Percentiles rank a stretch among this genome's conserved stretches.
Evolutionary conservation across 2,797 vertebrate genomes (phyloP).

Genomic region (Artibeus lituratus): DNA sequence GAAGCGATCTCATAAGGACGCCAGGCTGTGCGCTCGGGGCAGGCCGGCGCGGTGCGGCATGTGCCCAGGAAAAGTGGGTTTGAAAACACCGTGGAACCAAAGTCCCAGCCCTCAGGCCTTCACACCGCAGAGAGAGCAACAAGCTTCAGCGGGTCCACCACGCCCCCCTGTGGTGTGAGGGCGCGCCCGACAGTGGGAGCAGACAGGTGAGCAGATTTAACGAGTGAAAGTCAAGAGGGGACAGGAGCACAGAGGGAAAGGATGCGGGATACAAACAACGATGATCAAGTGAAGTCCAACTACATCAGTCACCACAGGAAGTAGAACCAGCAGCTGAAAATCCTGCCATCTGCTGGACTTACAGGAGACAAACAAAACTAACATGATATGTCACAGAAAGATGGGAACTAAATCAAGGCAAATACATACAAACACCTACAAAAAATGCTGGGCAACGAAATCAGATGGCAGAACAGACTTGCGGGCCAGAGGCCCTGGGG

Average conservation of each 20-base stretch:
- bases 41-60: accelerated
- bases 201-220: neutral
- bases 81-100: neutral
- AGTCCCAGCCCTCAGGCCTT: neutral
- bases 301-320: accelerated
- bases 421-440: neutral
- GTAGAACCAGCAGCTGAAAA: neutral
- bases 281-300: accelerated
- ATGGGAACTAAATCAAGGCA: neutral
- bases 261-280: too few relatives aligned
- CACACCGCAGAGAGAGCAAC: accelerated
- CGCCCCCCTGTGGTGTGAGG: neutral
- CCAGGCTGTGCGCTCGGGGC: neutral
- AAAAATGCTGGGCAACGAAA: accelerated
- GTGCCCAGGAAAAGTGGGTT: accelerated
- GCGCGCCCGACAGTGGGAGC: too few relatives aligned
- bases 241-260: neutral
- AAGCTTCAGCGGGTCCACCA: too few relatives aligned
- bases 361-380: neutral
- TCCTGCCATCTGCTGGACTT: too few relatives aligned
- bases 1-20: neutral
- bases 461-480: accelerated
- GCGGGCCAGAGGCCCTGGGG: neutral
- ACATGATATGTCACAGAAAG: neutral
- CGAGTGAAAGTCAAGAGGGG: neutral